These are phyloP conservation scores for Aythya baeri DNA, from an alignment of 2,113 vertebrate species.

Conservation along the genomic window DNA sequence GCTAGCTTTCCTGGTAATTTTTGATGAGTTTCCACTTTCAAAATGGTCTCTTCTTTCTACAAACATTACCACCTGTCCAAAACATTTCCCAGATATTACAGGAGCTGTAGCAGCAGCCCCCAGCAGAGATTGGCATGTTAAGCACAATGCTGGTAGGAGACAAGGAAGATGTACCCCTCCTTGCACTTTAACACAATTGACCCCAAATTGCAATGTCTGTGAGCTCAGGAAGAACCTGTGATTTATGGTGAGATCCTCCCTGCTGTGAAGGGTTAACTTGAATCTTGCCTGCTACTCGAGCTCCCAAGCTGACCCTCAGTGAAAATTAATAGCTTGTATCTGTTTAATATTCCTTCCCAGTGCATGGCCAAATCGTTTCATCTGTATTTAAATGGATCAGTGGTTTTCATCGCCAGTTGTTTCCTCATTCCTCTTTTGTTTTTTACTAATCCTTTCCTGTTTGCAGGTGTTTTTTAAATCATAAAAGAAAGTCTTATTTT, in stretches of 20 bases:
- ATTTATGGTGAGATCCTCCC: not conserved
- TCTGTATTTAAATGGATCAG: constrained; percentile 45
- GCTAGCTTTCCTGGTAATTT: not conserved
- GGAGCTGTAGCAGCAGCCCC: not conserved
- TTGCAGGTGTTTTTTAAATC: not conserved
- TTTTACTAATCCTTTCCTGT: not conserved
- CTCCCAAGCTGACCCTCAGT: constrained; percentile 31
- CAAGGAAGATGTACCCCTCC: not conserved
- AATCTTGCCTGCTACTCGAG: not conserved
- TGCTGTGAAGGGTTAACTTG: constrained; percentile 20
- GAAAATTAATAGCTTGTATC: constrained; percentile 56
- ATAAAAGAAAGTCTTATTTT: not conserved
- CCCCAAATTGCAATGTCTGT: not conserved
- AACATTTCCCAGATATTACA: not conserved
- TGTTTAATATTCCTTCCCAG: constrained; percentile 48
- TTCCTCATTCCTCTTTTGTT: constrained; percentile 27
- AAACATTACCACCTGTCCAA: not conserved
- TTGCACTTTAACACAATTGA: not conserved
- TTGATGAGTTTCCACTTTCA: not conserved
- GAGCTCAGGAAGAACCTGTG: not conserved
- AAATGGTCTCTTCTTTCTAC: not conserved
- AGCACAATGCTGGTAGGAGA: not conserved
- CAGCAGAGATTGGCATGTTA: not conserved
- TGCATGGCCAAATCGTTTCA: not conserved
- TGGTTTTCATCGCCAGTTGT: constrained; percentile 14